Conservation (phyloP, 2,888 invertebrate species). For the Drosophila imparisetae region DNA sequence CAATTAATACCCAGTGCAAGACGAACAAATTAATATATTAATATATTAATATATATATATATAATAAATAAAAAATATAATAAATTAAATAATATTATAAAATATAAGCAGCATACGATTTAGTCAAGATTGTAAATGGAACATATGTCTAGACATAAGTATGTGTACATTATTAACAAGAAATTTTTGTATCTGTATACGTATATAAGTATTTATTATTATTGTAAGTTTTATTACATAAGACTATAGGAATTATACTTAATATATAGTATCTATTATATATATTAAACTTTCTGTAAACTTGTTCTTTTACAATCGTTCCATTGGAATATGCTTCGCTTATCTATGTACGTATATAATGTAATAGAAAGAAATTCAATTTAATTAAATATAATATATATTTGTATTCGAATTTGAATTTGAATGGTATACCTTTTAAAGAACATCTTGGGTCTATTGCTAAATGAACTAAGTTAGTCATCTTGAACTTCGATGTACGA, state of each 20-base stretch:
- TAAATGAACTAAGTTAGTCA: conserved; percentile 57
- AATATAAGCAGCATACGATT: neutral
- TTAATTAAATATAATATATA: conserved; percentile 1
- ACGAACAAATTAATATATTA: conserved; percentile 9
- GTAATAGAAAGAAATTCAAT: conserved; percentile 1
- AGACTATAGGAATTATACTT: conserved; percentile 72
- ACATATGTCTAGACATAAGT: neutral
- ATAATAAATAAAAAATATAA: neutral
- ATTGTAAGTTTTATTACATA: conserved; percentile 58
- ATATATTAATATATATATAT: neutral
- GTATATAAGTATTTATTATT: conserved; percentile 50
- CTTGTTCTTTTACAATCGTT: conserved; percentile 59
- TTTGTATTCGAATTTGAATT: neutral
- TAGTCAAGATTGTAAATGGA: neutral
- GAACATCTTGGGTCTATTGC: conserved; percentile 29
- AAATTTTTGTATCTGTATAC: conserved; percentile 9
- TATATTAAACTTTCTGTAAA: conserved; percentile 41
- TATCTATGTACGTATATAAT: conserved; percentile 5
- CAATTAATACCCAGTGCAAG: conserved; percentile 54
- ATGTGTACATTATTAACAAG: neutral
- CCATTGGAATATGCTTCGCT: conserved; percentile 54
- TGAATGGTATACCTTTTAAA: conserved; percentile 43
- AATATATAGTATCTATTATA: conserved; percentile 48
- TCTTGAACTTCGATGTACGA: conserved; percentile 56
- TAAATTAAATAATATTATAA: neutral